Conservation (phyloP, 1,140 invertebrate genomes). For the Drosophila nebulosa region DNA sequence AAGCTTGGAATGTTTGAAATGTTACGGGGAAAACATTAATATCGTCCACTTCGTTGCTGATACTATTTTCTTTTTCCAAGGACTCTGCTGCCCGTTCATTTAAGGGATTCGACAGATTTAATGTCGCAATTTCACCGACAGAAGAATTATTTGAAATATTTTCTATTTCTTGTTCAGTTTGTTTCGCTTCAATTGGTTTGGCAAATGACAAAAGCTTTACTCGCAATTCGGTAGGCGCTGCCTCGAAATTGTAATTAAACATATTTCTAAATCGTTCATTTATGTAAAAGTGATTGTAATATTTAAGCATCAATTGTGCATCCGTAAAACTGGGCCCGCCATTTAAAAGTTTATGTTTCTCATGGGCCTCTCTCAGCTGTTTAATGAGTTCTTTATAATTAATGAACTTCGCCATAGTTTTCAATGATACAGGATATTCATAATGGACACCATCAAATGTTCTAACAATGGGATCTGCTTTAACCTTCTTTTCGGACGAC, state of each 20-base stretch:
- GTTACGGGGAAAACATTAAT: not conserved
- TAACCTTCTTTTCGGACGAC: not conserved
- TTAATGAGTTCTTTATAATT: constrained; percentile 2
- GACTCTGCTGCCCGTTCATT: not conserved
- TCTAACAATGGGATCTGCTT: not conserved
- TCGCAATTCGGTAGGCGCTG: not conserved
- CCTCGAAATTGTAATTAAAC: not conserved
- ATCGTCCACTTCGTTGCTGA: not conserved
- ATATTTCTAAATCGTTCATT: not conserved
- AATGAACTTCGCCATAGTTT: not conserved
- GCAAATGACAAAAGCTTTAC: not conserved
- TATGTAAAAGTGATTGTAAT: not conserved
- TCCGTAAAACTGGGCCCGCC: not conserved
- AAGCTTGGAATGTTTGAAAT: not conserved
- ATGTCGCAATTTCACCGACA: too few relatives aligned
- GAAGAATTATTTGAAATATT: not conserved
- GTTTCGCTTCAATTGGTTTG: not conserved
- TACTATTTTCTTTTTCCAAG: not conserved
- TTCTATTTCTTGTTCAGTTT: not conserved
- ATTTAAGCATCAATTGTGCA: not conserved
- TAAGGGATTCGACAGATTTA: not conserved
- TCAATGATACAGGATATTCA: not conserved
- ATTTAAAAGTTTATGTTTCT: not conserved
- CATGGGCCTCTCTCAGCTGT: not conserved
- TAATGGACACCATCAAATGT: not conserved